Percentiles rank a stretch among this genome's conserved stretches.
phyloP scores from a whole-genome alignment of 53 echinoderm and acorn worm genomes.

The Echinarachnius parma region DNA sequence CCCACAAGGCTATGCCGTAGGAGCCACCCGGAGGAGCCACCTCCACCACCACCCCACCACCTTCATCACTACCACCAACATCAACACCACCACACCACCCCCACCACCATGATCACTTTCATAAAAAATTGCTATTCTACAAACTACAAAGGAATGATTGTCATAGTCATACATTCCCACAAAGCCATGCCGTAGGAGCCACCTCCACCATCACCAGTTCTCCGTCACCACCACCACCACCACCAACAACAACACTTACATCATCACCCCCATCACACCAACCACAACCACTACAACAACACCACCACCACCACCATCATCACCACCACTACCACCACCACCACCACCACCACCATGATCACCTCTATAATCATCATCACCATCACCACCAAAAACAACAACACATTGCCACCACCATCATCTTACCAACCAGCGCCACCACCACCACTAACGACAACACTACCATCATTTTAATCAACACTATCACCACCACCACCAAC shows the following conservation, averaged over 20 bases:
- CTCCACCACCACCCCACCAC: neutral
- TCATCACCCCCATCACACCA: neutral
- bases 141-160: too few species aligned
- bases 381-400: too few species aligned
- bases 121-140: neutral
- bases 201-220: neutral
- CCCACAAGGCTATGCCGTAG: neutral
- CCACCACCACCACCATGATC: neutral
- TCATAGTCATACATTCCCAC: neutral
- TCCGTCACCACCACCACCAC: neutral
- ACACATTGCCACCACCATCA: too few species aligned
- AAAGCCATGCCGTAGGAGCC: neutral
- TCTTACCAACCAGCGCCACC: neutral
- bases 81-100: neutral
- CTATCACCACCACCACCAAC: neutral
- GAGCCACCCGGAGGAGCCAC: neutral
- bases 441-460: neutral
- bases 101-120: neutral
- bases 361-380: too few species aligned
- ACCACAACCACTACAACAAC: neutral
- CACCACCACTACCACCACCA: neutral
- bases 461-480: neutral
- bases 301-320: neutral
- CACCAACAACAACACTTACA: neutral
- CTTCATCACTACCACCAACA: neutral